Base-by-base conservation (phyloP, 2,113 vertebrate genomes). In the Tachysurus fulvidraco region DNA sequence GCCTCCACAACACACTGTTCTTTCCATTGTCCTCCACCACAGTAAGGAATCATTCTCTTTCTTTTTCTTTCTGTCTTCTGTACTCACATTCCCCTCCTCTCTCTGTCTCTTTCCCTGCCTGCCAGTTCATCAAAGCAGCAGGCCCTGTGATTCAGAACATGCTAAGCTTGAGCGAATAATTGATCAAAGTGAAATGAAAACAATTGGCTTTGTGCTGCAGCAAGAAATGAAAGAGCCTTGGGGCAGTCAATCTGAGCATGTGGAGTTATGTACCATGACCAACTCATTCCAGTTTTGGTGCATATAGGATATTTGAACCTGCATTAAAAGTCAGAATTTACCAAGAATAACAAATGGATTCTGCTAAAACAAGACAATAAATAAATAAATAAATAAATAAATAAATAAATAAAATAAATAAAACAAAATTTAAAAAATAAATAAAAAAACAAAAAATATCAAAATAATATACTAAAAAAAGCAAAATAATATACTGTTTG, bases 151-250 rank as follows among this genome's bases (percentile, higher is more conserved):
- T 69, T 86, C 83, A 91, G 89, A 88, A 88, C 86, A 90, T 86
- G 91, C 89, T 89, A 84, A 91, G 93, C 93, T 88, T 89, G 91
- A 94, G 90, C 89, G 91, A 91, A 91, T 92, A 93, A 95, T 94
- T 95, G 94, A 95, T 95, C 87, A 89, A 91, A 88, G 89, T 93
- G 88, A 94, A 84, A 94, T 94, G 93, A 90, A 87, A 90, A 93
- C 91, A 88, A 92, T 93, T 93, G 91, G 94, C 94, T 95, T 95
- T 94, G 89, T 93, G 87, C 85, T 83, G 84, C 81, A 86, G 82
- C 73, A 80, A 74, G 54, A 57, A 91, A 86, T 86, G 89, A 88
- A 92, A 94, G 92, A 89, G 88, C 92, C 92, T 85, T 82, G 62
- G 91, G 92, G 91, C 86, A 89, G 83, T 73, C 57, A 57, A 76